Conservation (phyloP, 2,113 vertebrate genomes). For the Carassius carassius region DNA sequence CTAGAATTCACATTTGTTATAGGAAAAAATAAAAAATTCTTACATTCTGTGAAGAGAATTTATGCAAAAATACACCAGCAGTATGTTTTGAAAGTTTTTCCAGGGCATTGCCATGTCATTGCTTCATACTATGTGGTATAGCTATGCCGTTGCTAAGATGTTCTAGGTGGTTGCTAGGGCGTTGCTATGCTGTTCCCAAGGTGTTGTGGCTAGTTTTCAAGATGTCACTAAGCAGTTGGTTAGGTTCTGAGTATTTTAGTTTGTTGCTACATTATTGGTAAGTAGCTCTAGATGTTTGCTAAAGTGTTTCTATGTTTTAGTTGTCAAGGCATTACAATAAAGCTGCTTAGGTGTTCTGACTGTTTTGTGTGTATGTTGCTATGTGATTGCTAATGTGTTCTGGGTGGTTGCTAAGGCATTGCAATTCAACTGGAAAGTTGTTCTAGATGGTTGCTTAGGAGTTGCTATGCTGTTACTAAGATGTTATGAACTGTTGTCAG, state of each 20-base stretch:
- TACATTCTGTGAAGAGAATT: neutral
- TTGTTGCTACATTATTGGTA: too few relatives aligned
- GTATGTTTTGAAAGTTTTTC: neutral
- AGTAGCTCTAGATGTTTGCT: too few relatives aligned
- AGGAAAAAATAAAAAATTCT: neutral
- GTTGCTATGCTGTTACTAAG: neutral
- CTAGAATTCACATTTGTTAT: conserved; percentile 34
- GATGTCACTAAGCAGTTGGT: neutral
- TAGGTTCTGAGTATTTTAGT: too few relatives aligned
- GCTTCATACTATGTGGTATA: too few relatives aligned
- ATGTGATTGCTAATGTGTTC: neutral
- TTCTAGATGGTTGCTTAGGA: neutral
- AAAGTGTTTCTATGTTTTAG: too few relatives aligned
- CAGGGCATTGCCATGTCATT: neutral
- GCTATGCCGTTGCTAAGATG: too few relatives aligned
- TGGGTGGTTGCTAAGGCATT: neutral
- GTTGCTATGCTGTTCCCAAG: too few relatives aligned
- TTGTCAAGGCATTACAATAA: too few relatives aligned
- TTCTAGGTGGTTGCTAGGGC: too few relatives aligned
- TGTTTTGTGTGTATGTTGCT: too few relatives aligned
- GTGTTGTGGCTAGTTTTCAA: too few relatives aligned
- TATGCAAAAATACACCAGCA: neutral
- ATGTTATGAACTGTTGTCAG: neutral
- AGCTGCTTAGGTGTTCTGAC: too few relatives aligned
- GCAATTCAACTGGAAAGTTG: neutral